phyloP scores from a whole-genome alignment of 2,113 vertebrate genomes.

The Camelus dromedarius region DNA sequence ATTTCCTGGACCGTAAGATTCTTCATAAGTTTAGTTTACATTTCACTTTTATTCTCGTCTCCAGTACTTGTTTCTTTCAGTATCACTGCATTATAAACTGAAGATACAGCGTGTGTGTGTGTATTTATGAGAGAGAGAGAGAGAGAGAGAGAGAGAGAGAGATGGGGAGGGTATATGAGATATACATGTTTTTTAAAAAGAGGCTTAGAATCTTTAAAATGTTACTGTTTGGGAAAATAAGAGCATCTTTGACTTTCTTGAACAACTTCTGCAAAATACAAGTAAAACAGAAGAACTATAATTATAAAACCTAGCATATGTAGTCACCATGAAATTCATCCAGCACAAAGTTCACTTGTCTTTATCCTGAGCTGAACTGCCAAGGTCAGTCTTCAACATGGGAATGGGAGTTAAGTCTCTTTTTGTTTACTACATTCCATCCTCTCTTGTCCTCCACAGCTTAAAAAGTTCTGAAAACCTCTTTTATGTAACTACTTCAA shows the following conservation, averaged over 20 bases:
- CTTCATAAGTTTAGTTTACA: not conserved
- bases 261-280: not conserved
- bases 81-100: not conserved
- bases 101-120: not conserved
- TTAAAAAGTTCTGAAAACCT: slow-evolving; percentile 16
- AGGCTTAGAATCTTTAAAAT: not conserved
- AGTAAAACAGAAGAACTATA: not conserved
- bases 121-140: not conserved
- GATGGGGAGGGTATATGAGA: not conserved
- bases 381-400: not conserved
- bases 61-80: not conserved
- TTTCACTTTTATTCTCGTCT: not conserved
- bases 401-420: not conserved
- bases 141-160: not conserved
- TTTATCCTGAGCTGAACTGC: not conserved
- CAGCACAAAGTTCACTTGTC: not conserved
- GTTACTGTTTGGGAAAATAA: not conserved
- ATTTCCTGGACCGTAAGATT: slow-evolving; percentile 1
- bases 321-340: not conserved
- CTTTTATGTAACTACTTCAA: not conserved
- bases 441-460: not conserved
- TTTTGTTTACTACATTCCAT: not conserved
- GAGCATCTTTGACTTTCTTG: not conserved
- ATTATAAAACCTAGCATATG: too few species aligned
- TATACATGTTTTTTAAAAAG: not conserved